Conservation (phyloP, 2,113 vertebrate genomes). For the Bostrychus sinensis region DNA sequence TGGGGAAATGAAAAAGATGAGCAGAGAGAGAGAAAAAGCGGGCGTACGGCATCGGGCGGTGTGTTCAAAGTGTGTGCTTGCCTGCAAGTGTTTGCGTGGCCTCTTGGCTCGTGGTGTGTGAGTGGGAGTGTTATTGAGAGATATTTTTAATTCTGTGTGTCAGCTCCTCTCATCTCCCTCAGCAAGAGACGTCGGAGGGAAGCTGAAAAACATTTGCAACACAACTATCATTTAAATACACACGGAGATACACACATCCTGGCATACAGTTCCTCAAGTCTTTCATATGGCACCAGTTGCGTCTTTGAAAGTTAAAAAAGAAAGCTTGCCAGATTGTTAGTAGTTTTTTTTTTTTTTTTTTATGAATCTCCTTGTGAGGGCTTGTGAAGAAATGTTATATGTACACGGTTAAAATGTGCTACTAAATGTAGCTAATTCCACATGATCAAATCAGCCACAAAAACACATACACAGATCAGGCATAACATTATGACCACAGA, state of each 20-base stretch:
- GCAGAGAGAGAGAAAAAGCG: constrained; percentile 33
- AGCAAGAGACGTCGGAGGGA: constrained; percentile 65
- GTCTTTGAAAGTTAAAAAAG: constrained; percentile 50
- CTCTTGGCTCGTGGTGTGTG: constrained; percentile 37
- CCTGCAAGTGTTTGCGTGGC: constrained; percentile 29
- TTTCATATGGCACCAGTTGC: constrained; percentile 49
- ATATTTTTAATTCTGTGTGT: constrained; percentile 79
- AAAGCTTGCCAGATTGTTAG: constrained; percentile 30
- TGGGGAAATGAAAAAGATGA: constrained; percentile 49
- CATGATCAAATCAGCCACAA: constrained; percentile 10
- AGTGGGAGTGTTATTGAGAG: constrained; percentile 73
- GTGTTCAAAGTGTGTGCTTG: constrained; percentile 27
- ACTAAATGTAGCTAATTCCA: constrained; percentile 21
- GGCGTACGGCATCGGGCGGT: constrained; percentile 40
- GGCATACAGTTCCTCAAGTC: constrained; percentile 43
- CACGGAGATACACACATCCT: constrained; percentile 29
- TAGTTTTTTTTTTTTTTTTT: constrained; percentile 5
- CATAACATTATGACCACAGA: not conserved
- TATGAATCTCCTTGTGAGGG: constrained; percentile 25
- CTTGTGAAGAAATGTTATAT: constrained; percentile 49
- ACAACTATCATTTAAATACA: constrained; percentile 52
- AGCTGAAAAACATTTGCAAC: constrained; percentile 66
- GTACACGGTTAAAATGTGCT: constrained; percentile 43
- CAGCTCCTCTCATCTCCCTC: constrained; percentile 70
- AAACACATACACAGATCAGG: not conserved